Percentiles rank a stretch among this genome's conserved stretches.
Evolutionary conservation across 2,797 vertebrate genomes (phyloP).

Genomic region (Rhinoraja longicauda): DNA sequence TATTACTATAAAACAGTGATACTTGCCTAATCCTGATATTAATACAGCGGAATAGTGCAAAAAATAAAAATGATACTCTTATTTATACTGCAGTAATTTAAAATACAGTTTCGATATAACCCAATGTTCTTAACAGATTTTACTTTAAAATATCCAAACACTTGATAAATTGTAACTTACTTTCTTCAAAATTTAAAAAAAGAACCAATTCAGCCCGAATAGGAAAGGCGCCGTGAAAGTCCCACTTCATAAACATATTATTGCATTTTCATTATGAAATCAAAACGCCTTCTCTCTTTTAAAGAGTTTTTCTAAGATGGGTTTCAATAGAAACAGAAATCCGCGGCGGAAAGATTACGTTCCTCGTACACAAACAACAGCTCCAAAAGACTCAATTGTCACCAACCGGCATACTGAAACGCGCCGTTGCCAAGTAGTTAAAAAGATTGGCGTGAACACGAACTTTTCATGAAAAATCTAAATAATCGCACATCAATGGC

Average conservation of each 20-base stretch:
- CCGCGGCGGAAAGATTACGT: not conserved
- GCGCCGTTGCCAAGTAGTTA: not conserved
- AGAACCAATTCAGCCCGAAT: not conserved
- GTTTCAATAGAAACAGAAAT: slow-evolving; percentile 15
- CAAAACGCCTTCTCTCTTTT: not conserved
- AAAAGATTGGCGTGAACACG: slow-evolving; percentile 5
- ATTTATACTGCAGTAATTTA: not conserved
- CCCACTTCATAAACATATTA: not conserved
- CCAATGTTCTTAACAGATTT: not conserved
- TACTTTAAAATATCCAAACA: not conserved
- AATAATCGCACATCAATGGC: no score
- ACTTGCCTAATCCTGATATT: not conserved
- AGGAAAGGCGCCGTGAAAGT: not conserved
- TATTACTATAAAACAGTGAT: not conserved
- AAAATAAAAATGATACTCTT: not conserved
- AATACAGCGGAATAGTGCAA: not conserved
- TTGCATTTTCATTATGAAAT: not conserved
- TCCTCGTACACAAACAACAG: not conserved
- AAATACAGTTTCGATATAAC: not conserved
- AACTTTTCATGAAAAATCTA: slow-evolving; percentile 5
- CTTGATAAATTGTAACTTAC: not conserved
- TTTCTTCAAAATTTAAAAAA: not conserved
- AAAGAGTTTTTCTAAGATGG: not conserved
- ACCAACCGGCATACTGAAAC: not conserved
- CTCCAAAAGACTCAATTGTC: slow-evolving; percentile 29